Evolutionary conservation across 2,797 vertebrate species (phyloP).

Genomic region (Gymnocypris eckloni): DNA sequence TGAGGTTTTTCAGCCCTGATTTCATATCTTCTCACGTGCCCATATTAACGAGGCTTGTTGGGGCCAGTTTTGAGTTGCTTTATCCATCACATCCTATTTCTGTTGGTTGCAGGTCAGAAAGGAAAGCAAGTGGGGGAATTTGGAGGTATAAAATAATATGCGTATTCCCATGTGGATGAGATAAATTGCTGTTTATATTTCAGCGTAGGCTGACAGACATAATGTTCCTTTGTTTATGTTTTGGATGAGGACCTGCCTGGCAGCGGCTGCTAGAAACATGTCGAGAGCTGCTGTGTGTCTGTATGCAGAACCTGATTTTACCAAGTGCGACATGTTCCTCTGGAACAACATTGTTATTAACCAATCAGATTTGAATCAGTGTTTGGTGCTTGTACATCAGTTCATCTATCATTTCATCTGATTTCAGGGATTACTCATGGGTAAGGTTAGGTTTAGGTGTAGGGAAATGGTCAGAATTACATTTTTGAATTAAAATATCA

Average conservation of each 20-base stretch:
- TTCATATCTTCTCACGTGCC: neutral
- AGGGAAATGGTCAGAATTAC: too few relatives aligned
- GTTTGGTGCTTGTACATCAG: too few relatives aligned
- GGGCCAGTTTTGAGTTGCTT: neutral
- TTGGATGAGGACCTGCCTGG: constrained; percentile 49
- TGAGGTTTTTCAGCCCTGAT: neutral
- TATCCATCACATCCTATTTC: constrained; percentile 29
- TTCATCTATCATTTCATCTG: too few relatives aligned
- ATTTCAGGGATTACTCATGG: too few relatives aligned
- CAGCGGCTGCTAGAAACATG: constrained; percentile 39
- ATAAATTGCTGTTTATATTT: constrained; percentile 68
- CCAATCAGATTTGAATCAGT: too few relatives aligned
- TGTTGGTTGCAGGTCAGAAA: constrained; percentile 37
- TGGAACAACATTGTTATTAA: too few relatives aligned
- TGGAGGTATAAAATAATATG: constrained; percentile 51
- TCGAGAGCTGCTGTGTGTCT: constrained; percentile 18
- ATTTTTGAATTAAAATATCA: too few relatives aligned
- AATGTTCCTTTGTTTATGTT: constrained; percentile 63
- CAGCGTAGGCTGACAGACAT: constrained; percentile 59
- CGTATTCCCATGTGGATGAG: constrained; percentile 49
- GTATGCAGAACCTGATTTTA: too few relatives aligned
- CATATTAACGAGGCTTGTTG: neutral
- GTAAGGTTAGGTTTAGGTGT: too few relatives aligned
- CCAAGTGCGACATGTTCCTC: too few relatives aligned
- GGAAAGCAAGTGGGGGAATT: constrained; percentile 50